Conservation (phyloP, 2,113 vertebrate species). For the Hirundichthys speculiger region DNA sequence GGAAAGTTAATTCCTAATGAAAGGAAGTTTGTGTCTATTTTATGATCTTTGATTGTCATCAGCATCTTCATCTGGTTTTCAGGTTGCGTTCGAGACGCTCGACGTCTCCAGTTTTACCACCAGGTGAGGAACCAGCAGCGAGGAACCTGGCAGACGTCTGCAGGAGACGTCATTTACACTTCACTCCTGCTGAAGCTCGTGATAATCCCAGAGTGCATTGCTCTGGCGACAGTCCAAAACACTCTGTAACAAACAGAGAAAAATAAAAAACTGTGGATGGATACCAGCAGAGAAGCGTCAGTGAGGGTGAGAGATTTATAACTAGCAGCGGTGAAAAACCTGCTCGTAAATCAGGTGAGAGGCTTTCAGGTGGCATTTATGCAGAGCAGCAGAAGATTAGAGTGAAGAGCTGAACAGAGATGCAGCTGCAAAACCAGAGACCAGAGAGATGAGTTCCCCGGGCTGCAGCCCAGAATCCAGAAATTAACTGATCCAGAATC, state of each 20-base stretch:
- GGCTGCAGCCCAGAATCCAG: not conserved
- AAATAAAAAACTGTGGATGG: conserved; percentile 89
- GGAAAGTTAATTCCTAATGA: too few relatives aligned
- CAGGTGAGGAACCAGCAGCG: conserved; percentile 32
- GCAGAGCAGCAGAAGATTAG: conserved; percentile 53
- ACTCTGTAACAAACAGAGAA: conserved; percentile 78
- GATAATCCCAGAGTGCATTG: conserved; percentile 85
- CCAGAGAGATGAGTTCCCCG: too few relatives aligned
- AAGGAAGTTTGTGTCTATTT: too few relatives aligned
- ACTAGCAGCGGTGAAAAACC: conserved; percentile 83
- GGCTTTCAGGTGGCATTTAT: conserved; percentile 84
- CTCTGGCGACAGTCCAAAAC: conserved; percentile 88
- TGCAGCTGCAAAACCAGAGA: too few relatives aligned
- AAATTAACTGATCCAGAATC: too few relatives aligned
- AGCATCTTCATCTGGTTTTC: not conserved
- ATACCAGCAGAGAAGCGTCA: conserved; percentile 87
- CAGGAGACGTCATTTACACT: conserved; percentile 70
- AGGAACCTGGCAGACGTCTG: conserved; percentile 10
- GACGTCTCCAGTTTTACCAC: conserved; percentile 7
- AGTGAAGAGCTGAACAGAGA: conserved; percentile 24
- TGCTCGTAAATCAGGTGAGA: conserved; percentile 86
- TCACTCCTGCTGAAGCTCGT: conserved; percentile 71
- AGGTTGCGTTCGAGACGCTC: too few relatives aligned
- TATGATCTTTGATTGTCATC: too few relatives aligned
- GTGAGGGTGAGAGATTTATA: conserved; percentile 88